phyloP scores from a whole-genome alignment of 2,113 vertebrate species.

The Anhinga anhinga region DNA sequence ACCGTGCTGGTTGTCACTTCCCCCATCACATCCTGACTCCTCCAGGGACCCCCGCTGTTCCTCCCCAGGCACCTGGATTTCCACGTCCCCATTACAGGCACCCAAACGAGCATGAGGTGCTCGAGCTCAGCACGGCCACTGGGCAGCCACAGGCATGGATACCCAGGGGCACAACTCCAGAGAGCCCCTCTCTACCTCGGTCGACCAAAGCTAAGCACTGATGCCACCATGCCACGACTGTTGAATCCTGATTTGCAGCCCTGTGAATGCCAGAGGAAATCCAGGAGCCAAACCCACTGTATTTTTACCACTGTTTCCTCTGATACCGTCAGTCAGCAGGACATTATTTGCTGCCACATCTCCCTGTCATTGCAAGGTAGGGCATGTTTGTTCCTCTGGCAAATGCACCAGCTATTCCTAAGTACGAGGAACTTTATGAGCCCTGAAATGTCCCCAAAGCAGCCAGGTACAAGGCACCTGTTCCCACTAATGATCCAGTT shows the following conservation, averaged over 20 bases:
- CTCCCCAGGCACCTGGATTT: not conserved
- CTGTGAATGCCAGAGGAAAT: not conserved
- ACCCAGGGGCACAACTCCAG: not conserved
- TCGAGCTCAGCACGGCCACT: rapidly evolving
- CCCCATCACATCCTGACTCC: not conserved
- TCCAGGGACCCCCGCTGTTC: rapidly evolving
- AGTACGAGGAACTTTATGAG: not conserved
- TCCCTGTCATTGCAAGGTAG: not conserved
- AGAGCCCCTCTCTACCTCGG: not conserved
- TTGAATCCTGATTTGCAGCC: not conserved
- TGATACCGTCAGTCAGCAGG: not conserved
- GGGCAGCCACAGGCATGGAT: not conserved
- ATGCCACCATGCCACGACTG: not conserved
- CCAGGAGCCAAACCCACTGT: not conserved
- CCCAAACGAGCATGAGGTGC: not conserved
- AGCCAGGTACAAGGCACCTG: not conserved
- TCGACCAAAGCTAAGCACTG: not conserved
- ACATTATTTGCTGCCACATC: not conserved
- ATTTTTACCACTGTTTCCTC: not conserved
- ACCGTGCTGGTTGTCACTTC: too few species aligned
- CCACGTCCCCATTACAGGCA: rapidly evolving
- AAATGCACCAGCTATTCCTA: not conserved
- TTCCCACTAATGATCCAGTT: not conserved
- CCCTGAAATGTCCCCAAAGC: not conserved
- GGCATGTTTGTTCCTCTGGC: not conserved